A percentile compares a stretch with the other conserved stretches of the same genome.
These are phyloP conservation scores for Formica aserva DNA, from an alignment of 2,888 invertebrate species.

Conservation along the genomic window DNA sequence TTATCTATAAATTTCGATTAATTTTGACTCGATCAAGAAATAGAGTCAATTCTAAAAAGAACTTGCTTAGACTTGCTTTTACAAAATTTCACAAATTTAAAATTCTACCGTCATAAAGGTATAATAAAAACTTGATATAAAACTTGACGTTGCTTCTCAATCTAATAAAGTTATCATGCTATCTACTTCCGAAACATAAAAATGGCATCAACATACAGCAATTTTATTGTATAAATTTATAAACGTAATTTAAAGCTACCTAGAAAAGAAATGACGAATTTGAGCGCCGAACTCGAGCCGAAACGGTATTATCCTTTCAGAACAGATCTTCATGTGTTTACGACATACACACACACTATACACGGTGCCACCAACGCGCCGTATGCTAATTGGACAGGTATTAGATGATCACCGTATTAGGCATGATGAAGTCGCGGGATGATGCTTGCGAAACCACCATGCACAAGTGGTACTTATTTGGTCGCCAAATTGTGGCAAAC, in stretches of 20 bases:
- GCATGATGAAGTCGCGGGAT: slow-evolving; percentile 60
- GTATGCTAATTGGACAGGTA: slow-evolving; percentile 68
- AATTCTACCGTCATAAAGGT: not conserved
- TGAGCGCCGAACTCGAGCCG: not conserved
- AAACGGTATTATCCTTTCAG: not conserved
- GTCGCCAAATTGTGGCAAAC: slow-evolving; percentile 47
- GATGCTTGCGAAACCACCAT: slow-evolving; percentile 61
- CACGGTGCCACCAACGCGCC: slow-evolving; percentile 64
- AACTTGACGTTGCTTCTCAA: not conserved
- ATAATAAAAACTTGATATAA: not conserved
- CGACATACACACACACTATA: slow-evolving; percentile 10
- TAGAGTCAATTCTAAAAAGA: not conserved
- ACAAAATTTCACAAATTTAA: not conserved
- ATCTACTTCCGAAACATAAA: not conserved
- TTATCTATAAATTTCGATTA: not conserved
- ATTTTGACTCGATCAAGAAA: not conserved
- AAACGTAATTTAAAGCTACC: not conserved
- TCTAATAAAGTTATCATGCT: not conserved
- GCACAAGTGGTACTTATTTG: slow-evolving; percentile 64
- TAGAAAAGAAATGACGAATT: not conserved
- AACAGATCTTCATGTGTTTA: slow-evolving; percentile 1
- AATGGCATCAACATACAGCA: not conserved
- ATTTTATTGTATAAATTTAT: not conserved
- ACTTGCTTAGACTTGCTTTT: not conserved
- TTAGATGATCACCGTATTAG: slow-evolving; percentile 70